Conservation (phyloP, 2,113 vertebrate species). For the Aphelocoma coerulescens region DNA sequence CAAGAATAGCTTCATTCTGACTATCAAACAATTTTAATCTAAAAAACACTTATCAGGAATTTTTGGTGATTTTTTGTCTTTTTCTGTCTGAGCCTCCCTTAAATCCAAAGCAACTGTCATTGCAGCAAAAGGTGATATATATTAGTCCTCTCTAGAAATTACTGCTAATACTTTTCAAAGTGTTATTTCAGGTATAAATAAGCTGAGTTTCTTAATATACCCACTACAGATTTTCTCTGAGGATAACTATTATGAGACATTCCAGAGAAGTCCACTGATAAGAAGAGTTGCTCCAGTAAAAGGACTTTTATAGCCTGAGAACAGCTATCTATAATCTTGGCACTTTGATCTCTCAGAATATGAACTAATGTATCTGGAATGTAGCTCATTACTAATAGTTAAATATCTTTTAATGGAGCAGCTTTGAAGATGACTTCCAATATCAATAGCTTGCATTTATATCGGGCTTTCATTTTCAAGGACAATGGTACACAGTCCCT, state of each 20-base stretch:
- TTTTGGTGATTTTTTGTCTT: not conserved
- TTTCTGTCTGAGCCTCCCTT: not conserved
- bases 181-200: not conserved
- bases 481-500: not conserved
- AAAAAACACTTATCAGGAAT: not conserved
- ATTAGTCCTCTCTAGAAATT: not conserved
- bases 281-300: not conserved
- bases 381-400: conserved; percentile 29
- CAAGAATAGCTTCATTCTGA: not conserved
- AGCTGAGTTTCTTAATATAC: not conserved
- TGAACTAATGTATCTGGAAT: not conserved
- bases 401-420: not conserved
- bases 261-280: not conserved
- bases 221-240: not conserved
- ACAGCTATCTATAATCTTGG: not conserved
- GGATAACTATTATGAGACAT: not conserved
- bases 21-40: not conserved
- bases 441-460: not conserved
- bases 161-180: not conserved
- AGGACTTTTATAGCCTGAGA: not conserved
- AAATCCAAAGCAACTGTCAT: not conserved
- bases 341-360: not conserved
- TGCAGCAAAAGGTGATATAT: not conserved
- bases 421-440: not conserved
- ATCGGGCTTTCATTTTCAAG: not conserved